phyloP scores from a whole-genome alignment of 2,113 vertebrate genomes.

The Perca schrenkii region DNA sequence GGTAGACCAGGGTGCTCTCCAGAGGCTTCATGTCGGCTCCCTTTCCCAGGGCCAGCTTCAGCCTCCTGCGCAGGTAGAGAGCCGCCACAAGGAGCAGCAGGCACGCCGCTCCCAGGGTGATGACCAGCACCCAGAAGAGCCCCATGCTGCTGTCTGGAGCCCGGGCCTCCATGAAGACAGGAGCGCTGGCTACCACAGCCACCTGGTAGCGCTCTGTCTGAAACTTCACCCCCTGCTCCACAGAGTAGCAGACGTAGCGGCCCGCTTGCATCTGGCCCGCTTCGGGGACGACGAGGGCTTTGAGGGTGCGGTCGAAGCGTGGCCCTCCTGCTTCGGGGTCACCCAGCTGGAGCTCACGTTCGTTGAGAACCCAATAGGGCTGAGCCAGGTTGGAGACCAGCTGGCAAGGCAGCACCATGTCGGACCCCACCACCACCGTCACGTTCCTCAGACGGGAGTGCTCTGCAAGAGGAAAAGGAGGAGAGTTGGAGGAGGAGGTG shows the following conservation, averaged over 20 bases:
- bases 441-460: slow-evolving; percentile 87
- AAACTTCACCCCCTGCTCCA: slow-evolving; percentile 90
- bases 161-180: slow-evolving; percentile 89
- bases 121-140: slow-evolving; percentile 92
- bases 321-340: slow-evolving; percentile 77
- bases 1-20: slow-evolving; percentile 94
- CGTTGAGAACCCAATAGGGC: slow-evolving; percentile 90
- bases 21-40: slow-evolving; percentile 89
- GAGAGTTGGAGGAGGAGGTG: not conserved
- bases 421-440: slow-evolving; percentile 91
- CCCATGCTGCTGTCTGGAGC: slow-evolving; percentile 91
- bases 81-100: slow-evolving; percentile 88
- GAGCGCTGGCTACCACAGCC: slow-evolving; percentile 85
- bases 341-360: slow-evolving; percentile 82
- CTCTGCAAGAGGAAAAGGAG: slow-evolving; percentile 73
- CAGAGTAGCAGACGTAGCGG: slow-evolving; percentile 90
- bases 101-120: slow-evolving; percentile 90
- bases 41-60: slow-evolving; percentile 91
- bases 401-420: slow-evolving; percentile 93
- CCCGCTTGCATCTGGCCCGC: slow-evolving; percentile 87
- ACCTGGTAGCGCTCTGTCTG: slow-evolving; percentile 89
- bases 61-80: slow-evolving; percentile 89
- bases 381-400: slow-evolving; percentile 94
- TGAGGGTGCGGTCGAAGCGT: slow-evolving; percentile 86
- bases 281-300: slow-evolving; percentile 88